Conservation (phyloP, 2,797 vertebrate genomes). For the Catamblyrhynchus diadema region DNA sequence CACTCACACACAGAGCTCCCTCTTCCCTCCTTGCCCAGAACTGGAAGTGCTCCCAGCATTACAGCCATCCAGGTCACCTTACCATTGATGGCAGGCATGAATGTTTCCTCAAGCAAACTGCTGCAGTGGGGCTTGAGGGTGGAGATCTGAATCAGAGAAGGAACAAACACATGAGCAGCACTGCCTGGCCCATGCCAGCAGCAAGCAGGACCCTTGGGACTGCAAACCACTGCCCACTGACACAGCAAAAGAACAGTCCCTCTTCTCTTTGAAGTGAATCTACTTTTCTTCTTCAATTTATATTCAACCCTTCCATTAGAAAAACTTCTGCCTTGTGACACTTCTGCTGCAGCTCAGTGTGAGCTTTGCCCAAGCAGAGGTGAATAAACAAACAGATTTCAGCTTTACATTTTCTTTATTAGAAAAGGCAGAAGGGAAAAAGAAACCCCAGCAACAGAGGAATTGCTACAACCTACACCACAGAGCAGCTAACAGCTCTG, state of each 20-base stretch:
- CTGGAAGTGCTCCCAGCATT: fast-evolving
- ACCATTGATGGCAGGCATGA: neutral
- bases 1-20: fast-evolving
- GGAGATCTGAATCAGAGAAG: neutral
- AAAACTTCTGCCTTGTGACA: neutral
- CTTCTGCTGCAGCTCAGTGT: neutral
- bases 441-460: neutral
- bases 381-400: neutral
- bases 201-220: neutral
- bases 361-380: neutral
- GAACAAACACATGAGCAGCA: fast-evolving
- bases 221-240: neutral
- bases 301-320: neutral
- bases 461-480: neutral
- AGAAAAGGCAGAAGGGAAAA: neutral
- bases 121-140: neutral
- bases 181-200: neutral
- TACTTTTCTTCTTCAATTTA: neutral
- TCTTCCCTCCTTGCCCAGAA: neutral
- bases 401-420: neutral
- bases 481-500: neutral
- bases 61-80: fast-evolving
- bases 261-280: neutral
- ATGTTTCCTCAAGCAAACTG: neutral
- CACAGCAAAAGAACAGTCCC: neutral